Conservation (phyloP, 2,113 vertebrate genomes). For the Ameiurus melas region DNA sequence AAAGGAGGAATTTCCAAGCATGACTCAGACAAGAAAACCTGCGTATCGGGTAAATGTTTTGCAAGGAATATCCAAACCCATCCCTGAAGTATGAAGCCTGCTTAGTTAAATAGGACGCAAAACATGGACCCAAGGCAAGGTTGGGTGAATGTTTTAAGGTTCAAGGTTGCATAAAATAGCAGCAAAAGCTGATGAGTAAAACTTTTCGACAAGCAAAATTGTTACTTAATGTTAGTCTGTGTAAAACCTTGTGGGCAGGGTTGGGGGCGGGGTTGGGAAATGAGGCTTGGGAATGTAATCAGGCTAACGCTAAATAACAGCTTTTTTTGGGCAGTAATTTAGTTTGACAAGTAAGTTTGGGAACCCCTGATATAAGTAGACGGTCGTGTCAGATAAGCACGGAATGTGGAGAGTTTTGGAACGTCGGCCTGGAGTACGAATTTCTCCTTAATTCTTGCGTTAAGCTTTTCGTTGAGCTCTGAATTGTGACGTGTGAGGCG, state of each 20-base stretch:
- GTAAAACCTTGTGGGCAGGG: no score
- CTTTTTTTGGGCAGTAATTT: background rate
- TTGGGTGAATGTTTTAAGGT: background rate
- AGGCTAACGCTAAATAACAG: background rate
- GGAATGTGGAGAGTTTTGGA: background rate
- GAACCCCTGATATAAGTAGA: no score
- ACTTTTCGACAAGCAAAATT: background rate
- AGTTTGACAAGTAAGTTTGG: background rate
- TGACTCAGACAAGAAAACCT: no score
- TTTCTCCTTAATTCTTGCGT: background rate
- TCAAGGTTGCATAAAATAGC: background rate
- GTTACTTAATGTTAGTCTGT: background rate
- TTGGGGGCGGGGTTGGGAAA: background rate
- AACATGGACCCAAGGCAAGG: background rate
- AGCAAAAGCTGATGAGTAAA: background rate
- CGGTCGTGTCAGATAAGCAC: no score
- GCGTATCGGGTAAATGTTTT: no score
- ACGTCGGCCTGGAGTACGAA: background rate
- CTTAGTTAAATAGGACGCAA: background rate
- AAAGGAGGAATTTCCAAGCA: no score
- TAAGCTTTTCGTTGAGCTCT: no score
- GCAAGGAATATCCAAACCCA: no score
- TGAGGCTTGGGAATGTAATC: background rate
- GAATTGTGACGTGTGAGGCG: background rate
- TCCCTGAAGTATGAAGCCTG: no score